phyloP scores from a whole-genome alignment of 2,888 invertebrate genomes.

The Limnephilus marmoratus region DNA sequence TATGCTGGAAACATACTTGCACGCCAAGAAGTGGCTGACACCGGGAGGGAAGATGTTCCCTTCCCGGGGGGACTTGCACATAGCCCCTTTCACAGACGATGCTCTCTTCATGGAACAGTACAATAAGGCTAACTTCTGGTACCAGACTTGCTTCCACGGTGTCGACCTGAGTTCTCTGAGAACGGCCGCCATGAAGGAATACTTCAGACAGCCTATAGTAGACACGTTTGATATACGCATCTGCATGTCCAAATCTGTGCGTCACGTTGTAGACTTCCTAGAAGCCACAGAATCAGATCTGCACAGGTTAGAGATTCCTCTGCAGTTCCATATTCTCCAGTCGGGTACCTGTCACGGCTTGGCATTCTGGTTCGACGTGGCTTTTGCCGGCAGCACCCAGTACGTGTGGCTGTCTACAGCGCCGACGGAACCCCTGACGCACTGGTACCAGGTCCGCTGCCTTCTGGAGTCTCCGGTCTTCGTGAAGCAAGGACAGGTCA shows the following conservation, averaged over 20 bases:
- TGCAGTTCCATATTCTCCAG: constrained; percentile 94
- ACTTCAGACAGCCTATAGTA: constrained; percentile 98
- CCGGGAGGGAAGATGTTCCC: constrained; percentile 98
- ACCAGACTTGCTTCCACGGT: constrained; percentile 98
- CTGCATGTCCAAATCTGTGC: constrained; percentile 95
- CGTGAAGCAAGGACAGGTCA: constrained; percentile 94
- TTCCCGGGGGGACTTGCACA: constrained; percentile 95
- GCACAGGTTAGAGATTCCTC: constrained; percentile 96
- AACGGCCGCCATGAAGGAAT: constrained; percentile 96
- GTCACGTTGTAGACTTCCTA: constrained; percentile 96
- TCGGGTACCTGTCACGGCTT: constrained; percentile 97
- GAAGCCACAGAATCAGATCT: constrained; percentile 95
- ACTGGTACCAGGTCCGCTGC: constrained; percentile 99
- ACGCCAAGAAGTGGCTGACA: constrained; percentile 98
- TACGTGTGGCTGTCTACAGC: constrained; percentile 98
- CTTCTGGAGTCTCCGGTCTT: constrained; percentile 95
- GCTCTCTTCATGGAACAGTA: constrained; percentile 98
- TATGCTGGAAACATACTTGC: constrained; percentile 98
- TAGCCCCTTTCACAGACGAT: constrained; percentile 98
- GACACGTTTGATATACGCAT: constrained; percentile 99
- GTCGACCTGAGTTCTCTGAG: constrained; percentile 95
- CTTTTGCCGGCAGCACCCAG: constrained; percentile 93
- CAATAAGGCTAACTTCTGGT: constrained; percentile 99
- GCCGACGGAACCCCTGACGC: constrained; percentile 97
- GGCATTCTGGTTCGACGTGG: constrained; percentile 99